Conservation (phyloP, 2,797 vertebrate species). For the Atherinosoma microstoma region DNA sequence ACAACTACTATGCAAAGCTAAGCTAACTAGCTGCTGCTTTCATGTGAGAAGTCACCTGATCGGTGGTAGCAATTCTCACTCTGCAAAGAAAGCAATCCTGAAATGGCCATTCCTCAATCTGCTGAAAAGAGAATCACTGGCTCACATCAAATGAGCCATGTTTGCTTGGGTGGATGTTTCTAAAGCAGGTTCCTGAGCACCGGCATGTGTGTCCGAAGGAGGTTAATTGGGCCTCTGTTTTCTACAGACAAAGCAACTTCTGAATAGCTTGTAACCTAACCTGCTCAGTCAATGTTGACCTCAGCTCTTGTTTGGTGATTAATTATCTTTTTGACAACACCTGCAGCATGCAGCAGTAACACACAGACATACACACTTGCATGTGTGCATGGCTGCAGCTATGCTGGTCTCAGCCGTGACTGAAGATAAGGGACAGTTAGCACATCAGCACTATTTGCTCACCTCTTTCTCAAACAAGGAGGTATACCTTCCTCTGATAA, state of each 20-base stretch:
- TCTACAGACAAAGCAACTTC: slow-evolving; percentile 47
- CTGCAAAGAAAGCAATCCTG: neutral
- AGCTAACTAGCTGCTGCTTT: neutral
- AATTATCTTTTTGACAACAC: slow-evolving; percentile 49
- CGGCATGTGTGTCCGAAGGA: slow-evolving; percentile 47
- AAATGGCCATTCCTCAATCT: neutral
- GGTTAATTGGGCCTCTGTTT: slow-evolving; percentile 46
- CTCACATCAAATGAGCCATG: slow-evolving; percentile 17
- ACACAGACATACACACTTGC: slow-evolving; percentile 24
- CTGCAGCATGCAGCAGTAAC: slow-evolving; percentile 33
- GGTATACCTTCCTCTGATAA: slow-evolving; percentile 69
- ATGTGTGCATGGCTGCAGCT: slow-evolving; percentile 23
- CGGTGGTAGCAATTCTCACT: neutral
- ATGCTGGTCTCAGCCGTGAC: slow-evolving; percentile 61
- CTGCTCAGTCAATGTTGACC: slow-evolving; percentile 60
- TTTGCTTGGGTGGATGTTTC: slow-evolving; percentile 9
- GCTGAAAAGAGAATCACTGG: slow-evolving; percentile 6
- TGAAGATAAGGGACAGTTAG: slow-evolving; percentile 71
- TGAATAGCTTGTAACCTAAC: slow-evolving; percentile 43
- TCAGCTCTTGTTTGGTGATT: slow-evolving; percentile 53
- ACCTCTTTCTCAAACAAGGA: slow-evolving; percentile 79
- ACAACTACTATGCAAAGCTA: neutral
- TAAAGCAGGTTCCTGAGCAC: slow-evolving; percentile 31
- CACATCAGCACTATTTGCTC: slow-evolving; percentile 76
- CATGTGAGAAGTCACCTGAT: neutral